phyloP scores from a whole-genome alignment of 2,797 vertebrate genomes.

The Malurus splendens region DNA sequence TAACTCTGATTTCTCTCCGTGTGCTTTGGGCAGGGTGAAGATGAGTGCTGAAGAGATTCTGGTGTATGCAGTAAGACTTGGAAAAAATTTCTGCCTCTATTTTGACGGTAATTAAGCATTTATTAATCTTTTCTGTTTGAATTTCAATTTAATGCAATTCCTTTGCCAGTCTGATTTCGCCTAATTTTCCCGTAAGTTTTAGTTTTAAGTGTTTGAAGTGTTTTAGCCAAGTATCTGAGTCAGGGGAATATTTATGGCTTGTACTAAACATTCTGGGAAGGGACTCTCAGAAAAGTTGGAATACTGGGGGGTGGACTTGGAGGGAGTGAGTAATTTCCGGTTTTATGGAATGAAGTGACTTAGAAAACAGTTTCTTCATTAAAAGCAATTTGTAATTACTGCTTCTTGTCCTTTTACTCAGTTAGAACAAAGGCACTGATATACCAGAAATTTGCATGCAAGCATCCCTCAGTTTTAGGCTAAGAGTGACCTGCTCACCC shows the following conservation, averaged over 20 bases:
- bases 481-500: background rate
- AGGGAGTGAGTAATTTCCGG: fast-evolving
- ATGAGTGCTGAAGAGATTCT: background rate
- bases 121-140: background rate
- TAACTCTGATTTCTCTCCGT: background rate
- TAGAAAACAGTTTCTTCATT: background rate
- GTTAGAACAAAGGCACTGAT: background rate
- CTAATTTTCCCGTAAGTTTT: background rate
- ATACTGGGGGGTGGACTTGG: background rate
- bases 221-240: background rate
- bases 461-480: background rate
- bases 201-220: background rate
- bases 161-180: background rate
- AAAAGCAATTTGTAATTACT: background rate
- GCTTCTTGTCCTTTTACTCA: background rate
- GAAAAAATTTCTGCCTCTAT: conserved; percentile 25
- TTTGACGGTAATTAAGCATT: conserved; percentile 38
- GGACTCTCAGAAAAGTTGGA: background rate
- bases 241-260: background rate
- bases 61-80: background rate
- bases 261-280: background rate
- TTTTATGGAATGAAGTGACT: background rate
- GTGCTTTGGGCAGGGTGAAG: background rate
- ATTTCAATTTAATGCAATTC: background rate
- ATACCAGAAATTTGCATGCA: background rate